Conservation (phyloP, 2,888 invertebrate genomes). For the Hedychridium roseum region DNA sequence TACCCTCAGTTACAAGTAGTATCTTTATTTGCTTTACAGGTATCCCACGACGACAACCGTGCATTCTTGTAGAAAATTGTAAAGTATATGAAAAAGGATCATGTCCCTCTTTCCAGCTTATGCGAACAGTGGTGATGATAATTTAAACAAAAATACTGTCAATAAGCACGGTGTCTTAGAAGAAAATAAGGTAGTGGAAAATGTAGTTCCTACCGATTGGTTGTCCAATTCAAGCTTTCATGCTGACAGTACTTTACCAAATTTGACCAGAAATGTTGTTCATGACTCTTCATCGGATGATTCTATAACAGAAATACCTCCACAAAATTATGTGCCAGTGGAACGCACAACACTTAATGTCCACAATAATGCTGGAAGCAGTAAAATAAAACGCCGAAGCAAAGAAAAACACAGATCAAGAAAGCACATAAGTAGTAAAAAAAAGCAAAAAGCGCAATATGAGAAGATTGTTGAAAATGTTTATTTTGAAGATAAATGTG, state of each 20-base stretch:
- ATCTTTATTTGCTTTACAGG: too few relatives aligned
- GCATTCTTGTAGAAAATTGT: not conserved
- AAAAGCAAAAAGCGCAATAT: constrained; percentile 29
- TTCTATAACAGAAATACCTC: constrained; percentile 18
- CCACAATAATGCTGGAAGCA: constrained; percentile 7
- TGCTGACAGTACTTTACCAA: constrained; percentile 37
- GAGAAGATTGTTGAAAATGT: constrained; percentile 52
- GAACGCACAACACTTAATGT: constrained; percentile 9
- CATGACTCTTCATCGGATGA: constrained; percentile 46
- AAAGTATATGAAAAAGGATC: constrained; percentile 1
- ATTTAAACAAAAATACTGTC: constrained; percentile 7
- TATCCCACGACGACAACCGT: too few relatives aligned
- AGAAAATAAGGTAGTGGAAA: constrained; percentile 10
- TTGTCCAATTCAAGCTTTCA: constrained; percentile 63
- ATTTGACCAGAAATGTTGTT: constrained; percentile 27
- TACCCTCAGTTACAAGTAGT: too few relatives aligned
- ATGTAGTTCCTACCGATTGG: constrained; percentile 35
- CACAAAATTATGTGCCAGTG: constrained; percentile 6
- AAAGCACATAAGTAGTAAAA: constrained; percentile 30
- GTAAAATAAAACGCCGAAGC: constrained; percentile 32
- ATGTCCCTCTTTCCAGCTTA: constrained; percentile 67
- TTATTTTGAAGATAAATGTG: constrained; percentile 70
- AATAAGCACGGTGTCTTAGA: not conserved
- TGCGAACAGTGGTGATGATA: constrained; percentile 25
- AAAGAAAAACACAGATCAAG: constrained; percentile 46